These are phyloP conservation scores for Drosophila neotestacea DNA, from an alignment of 2,888 invertebrate genomes.

Conservation along the genomic window DNA sequence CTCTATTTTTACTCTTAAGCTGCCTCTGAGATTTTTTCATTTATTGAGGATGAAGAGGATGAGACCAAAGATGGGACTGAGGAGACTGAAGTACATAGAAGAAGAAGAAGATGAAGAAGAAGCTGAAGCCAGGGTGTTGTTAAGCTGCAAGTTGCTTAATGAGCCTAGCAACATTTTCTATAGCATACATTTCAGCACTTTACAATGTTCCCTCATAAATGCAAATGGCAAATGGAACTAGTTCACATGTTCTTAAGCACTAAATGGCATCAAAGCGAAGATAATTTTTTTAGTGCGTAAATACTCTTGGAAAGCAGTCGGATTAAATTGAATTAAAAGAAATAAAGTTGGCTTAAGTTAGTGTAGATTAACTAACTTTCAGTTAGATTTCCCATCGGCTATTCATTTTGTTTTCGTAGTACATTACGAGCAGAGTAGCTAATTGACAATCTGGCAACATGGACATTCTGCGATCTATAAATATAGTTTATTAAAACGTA, in stretches of 20 bases:
- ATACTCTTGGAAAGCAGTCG: neutral
- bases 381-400: too few relatives aligned
- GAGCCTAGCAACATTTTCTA: slow-evolving; percentile 58
- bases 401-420: neutral
- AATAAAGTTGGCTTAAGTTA: neutral
- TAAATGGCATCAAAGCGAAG: neutral
- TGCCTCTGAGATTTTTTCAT: slow-evolving; percentile 32
- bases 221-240: slow-evolving; percentile 25
- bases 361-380: neutral
- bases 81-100: too few relatives aligned
- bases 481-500: neutral
- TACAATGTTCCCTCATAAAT: slow-evolving; percentile 19
- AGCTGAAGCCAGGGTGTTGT: neutral
- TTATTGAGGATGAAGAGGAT: neutral
- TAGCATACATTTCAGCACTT: slow-evolving; percentile 50
- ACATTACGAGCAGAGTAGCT: neutral
- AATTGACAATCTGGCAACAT: neutral
- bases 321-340: neutral
- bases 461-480: neutral
- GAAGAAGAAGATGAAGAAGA: too few relatives aligned
- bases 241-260: slow-evolving; percentile 15
- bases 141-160: slow-evolving; percentile 59
- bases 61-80: neutral
- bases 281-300: neutral
- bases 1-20: slow-evolving; percentile 7